These are phyloP conservation scores for Drosophila leontia DNA, from an alignment of 1,140 invertebrate species.

Conservation along the genomic window DNA sequence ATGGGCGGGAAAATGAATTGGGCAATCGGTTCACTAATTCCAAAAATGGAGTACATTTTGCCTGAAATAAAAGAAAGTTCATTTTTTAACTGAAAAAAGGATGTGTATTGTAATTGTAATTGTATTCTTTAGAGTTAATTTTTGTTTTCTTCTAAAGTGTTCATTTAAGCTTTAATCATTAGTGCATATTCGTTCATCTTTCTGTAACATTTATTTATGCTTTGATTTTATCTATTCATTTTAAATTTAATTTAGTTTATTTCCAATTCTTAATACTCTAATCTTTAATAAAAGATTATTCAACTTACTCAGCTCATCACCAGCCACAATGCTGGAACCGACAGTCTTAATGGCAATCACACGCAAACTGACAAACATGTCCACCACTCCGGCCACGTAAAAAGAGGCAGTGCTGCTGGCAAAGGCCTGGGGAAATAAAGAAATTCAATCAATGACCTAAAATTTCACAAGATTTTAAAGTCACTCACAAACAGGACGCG, in stretches of 20 bases:
- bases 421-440: conserved; percentile 59
- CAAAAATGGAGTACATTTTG: conserved; percentile 84
- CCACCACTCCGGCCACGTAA: conserved; percentile 74
- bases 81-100: background rate
- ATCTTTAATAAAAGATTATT: background rate
- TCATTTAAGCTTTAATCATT: background rate
- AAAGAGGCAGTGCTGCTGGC: conserved; percentile 63
- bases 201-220: background rate
- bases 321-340: conserved; percentile 78
- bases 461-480: background rate
- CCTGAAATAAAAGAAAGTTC: conserved; percentile 44
- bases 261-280: background rate
- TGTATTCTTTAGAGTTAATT: background rate
- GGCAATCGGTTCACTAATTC: conserved; percentile 78
- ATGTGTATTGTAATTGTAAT: background rate
- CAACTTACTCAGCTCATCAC: conserved; percentile 77
- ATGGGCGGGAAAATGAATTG: conserved; percentile 81
- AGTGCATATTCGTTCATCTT: background rate
- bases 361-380: conserved; percentile 79
- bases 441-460: background rate
- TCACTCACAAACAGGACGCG: conserved; percentile 73
- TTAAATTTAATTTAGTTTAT: background rate
- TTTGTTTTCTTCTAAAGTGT: background rate
- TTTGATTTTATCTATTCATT: background rate
- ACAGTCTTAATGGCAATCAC: conserved; percentile 83